Base-by-base conservation (phyloP, 2,888 invertebrate genomes). In the Epsilonema sp. region DNA sequence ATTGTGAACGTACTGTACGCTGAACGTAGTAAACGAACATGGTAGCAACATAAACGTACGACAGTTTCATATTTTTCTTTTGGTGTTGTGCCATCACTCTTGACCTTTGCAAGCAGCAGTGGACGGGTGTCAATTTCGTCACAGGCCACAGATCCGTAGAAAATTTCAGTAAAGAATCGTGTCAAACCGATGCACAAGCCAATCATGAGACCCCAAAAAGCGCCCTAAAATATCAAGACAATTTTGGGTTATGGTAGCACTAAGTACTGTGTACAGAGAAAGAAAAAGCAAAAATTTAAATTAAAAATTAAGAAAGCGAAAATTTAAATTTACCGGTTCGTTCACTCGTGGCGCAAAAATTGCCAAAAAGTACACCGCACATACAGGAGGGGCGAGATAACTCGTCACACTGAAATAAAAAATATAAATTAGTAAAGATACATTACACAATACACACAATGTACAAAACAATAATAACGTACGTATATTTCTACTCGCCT, bases 151-250 rank as follows among this genome's bases (percentile, higher is more conserved):
- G 59, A 59, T 1, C 60, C 51, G 59, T 69, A 74, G n/a, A 65
- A 56, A 56, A 71, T 72, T 58, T 74, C 73, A 63, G 72, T 63
- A 20, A 64, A 59, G 54, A 74, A 73, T 26, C 74, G 62, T 21
- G 67, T 58, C 48, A 57, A 21, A 2, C 58, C 58, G 3, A 66
- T 47, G n/a, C 64, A 58, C 20, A 74, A 58, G 0, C 74, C 74
- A 13, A 66, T 54, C 68, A 75, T 71, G 31, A 74, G 58, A 3
- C 72, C 70, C 69, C 69, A 73, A 59, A 74, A 74, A 0, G 74
- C 74, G 3, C 73, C 74, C 73, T 73, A 56, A n/a, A 56, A 38
- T 43, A 13, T 13, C n/a, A n/a, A n/a, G n/a, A 2, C 21, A 36
- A 24, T 43, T 36, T 43, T 11, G 11, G 11, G 24, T 20, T 43